Evolutionary conservation across 2,113 vertebrate genomes (phyloP).

Genomic region (Brachyistius frenatus): DNA sequence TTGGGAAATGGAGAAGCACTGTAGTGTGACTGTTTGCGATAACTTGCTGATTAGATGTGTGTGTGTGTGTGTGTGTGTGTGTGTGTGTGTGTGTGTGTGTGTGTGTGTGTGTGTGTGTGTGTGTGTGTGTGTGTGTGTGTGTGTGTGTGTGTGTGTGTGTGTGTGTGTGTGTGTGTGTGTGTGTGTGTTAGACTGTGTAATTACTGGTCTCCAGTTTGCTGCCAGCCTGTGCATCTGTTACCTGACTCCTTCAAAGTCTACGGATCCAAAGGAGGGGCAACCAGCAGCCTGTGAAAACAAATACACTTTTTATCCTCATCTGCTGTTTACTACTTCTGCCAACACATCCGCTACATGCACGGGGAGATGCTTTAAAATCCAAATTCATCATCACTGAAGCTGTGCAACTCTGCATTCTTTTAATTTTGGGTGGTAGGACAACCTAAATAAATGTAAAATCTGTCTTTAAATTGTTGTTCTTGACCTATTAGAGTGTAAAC

Average conservation of each 20-base stretch:
- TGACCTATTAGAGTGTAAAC: too few relatives aligned
- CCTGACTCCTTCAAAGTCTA: slow-evolving; percentile 58
- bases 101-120: too few relatives aligned
- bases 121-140: too few relatives aligned
- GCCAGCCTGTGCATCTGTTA: slow-evolving; percentile 65
- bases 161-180: too few relatives aligned
- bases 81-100: too few relatives aligned
- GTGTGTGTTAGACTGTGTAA: slow-evolving; percentile 32
- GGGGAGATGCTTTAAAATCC: not conserved
- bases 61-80: slow-evolving; percentile 4
- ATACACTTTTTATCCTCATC: slow-evolving; percentile 38
- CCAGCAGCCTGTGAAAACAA: slow-evolving; percentile 42
- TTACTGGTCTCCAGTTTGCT: slow-evolving; percentile 49
- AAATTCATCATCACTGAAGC: not conserved
- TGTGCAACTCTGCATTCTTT: not conserved
- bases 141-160: too few relatives aligned
- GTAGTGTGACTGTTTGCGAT: slow-evolving; percentile 25
- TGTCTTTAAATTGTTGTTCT: too few relatives aligned
- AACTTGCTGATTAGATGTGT: slow-evolving; percentile 35
- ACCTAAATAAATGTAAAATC: too few relatives aligned
- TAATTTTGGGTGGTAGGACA: too few relatives aligned
- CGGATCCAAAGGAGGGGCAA: slow-evolving; percentile 28
- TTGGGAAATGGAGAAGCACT: slow-evolving; percentile 43
- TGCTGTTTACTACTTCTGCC: slow-evolving; percentile 27
- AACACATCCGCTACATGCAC: not conserved